These are phyloP conservation scores for Hoplodrina ambigua DNA, from an alignment of 2,888 invertebrate genomes.

Conservation along the genomic window DNA sequence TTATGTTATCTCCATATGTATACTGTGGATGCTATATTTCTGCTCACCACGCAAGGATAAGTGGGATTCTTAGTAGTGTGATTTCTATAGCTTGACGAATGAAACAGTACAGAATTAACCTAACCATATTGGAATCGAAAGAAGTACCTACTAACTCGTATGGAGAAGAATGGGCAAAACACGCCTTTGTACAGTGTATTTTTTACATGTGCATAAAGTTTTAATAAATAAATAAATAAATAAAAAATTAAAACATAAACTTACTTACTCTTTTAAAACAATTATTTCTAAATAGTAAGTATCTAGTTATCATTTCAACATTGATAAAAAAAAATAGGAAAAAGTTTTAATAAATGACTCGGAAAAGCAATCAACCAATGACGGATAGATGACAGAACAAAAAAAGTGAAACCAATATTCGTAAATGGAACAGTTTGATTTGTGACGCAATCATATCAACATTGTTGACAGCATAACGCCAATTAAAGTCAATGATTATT, in stretches of 20 bases:
- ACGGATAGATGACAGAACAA: background rate
- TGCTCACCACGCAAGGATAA: conserved; percentile 36
- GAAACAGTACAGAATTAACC: no score
- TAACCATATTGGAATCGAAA: no score
- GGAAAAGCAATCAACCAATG: background rate
- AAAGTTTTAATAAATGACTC: background rate
- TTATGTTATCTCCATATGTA: conserved; percentile 43
- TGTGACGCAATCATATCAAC: conserved; percentile 2
- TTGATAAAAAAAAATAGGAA: background rate
- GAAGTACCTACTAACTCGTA: no score
- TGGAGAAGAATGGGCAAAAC: no score
- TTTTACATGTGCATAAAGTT: no score
- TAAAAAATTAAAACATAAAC: no score
- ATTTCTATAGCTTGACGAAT: conserved; percentile 1
- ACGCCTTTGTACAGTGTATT: no score
- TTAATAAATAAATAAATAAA: no score
- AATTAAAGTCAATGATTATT: conserved; percentile 12
- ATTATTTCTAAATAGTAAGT: no score
- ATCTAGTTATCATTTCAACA: no score
- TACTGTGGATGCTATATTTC: conserved; percentile 26
- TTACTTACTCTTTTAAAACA: no score
- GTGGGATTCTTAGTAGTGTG: conserved; percentile 1
- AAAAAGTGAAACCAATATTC: background rate
- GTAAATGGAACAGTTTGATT: conserved; percentile 12
- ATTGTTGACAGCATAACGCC: conserved; percentile 23